Base-by-base conservation (phyloP, 1,140 invertebrate genomes). In the Apolygus lucorum region DNA sequence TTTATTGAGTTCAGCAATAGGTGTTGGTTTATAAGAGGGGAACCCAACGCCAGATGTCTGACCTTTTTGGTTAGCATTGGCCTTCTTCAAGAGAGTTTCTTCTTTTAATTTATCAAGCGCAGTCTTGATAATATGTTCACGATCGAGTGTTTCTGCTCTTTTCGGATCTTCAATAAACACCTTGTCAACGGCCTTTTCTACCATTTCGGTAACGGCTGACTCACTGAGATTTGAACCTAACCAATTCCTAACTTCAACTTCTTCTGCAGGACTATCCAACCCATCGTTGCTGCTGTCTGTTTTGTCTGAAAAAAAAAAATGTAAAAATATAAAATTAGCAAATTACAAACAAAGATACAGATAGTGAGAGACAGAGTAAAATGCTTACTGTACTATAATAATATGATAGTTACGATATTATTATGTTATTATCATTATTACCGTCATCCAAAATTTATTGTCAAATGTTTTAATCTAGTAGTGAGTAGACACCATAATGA, bases 1-100 rank as follows among this genome's bases (percentile, higher is more conserved):
- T 68, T 83, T 84, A 72, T 83, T 83, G 8, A 86, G 71, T 76
- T 85, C 81, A 14, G 80, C 78, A 72, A 86, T 85, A 0, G 85
- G 85, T 0, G 86, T 87, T 14, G 85, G 86, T 76, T 85, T 86
- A 72, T 87, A 87, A 34, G 52, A 62, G 29, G 68, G 68, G 8
- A 63, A 49, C 28, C 59, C 68, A n/a, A 29, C 14, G 24, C 2
- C 22, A 1, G 65, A 42, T 28, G 26, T n/a, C n/a, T n/a, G n/a
- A n/a, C n/a, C n/a, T n/a, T n/a, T n/a, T n/a, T n/a, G 42, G n/a
- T 26, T 67, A 25, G 65, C 0, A 63, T 21, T 4, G 22, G 25
- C 68, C 26, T 68, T 42, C 17, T 42, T 42, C 34, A 42, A 42
- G 4, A 4, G 34, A 42, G 4, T 42, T 17, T 42, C 4, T 42